Evolutionary conservation across 2,113 vertebrate species (phyloP).

Genomic region (Siniperca chuatsi): DNA sequence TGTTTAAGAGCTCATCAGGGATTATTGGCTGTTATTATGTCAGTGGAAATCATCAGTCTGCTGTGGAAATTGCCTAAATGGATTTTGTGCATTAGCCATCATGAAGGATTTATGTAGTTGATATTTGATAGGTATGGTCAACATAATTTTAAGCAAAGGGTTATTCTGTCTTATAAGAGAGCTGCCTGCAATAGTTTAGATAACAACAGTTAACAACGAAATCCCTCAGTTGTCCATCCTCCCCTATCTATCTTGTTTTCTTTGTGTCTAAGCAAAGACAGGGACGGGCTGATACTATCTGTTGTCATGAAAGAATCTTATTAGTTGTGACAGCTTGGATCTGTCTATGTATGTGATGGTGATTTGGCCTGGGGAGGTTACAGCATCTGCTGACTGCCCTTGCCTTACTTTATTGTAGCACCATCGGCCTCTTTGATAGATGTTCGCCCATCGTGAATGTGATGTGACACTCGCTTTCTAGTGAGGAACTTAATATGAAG

Average conservation of each 20-base stretch:
- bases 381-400: slow-evolving; percentile 46
- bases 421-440: slow-evolving; percentile 57
- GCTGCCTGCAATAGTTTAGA: slow-evolving; percentile 40
- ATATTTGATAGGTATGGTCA: slow-evolving; percentile 61
- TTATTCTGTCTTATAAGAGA: background rate
- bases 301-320: slow-evolving; percentile 62
- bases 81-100: slow-evolving; percentile 66
- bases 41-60: slow-evolving; percentile 56
- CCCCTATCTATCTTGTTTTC: slow-evolving; percentile 11
- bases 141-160: slow-evolving; percentile 45
- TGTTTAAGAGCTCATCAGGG: slow-evolving; percentile 68
- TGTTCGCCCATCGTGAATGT: slow-evolving; percentile 65
- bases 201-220: slow-evolving; percentile 48
- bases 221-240: slow-evolving; percentile 34
- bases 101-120: slow-evolving; percentile 49
- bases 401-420: slow-evolving; percentile 41
- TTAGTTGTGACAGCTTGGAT: slow-evolving; percentile 70
- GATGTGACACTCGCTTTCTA: slow-evolving; percentile 75
- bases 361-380: slow-evolving; percentile 64
- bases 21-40: slow-evolving; percentile 70
- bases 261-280: slow-evolving; percentile 15
- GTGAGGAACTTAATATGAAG: slow-evolving; percentile 53
- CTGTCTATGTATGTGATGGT: slow-evolving; percentile 59
- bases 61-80: slow-evolving; percentile 68
- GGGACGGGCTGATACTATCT: slow-evolving; percentile 45